Evolutionary conservation across 2,797 vertebrate species (phyloP).

Genomic region (Gymnocypris eckloni): DNA sequence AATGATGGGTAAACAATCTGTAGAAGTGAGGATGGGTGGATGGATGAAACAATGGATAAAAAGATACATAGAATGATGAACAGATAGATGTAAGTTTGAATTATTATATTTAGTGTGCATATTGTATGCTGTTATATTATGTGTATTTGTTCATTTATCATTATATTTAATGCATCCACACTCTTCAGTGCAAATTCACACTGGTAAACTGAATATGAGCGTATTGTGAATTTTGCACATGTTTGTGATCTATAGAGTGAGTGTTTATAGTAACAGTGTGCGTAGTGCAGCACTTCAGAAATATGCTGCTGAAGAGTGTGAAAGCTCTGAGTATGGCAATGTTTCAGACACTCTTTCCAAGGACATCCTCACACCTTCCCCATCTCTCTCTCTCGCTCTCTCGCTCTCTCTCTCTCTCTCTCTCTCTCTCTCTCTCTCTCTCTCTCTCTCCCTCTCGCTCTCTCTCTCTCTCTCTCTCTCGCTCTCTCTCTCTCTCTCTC

Average conservation of each 20-base stretch:
- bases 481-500: no score
- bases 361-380: conserved; percentile 69
- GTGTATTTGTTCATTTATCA: not conserved
- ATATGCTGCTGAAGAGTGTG: conserved; percentile 10
- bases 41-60: not conserved
- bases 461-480: no score
- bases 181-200: not conserved
- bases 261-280: not conserved
- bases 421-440: no score
- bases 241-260: not conserved
- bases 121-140: no score
- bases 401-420: not conserved
- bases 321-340: conserved; percentile 75
- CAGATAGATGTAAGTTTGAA: not conserved
- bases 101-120: no score
- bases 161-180: not conserved
- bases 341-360: conserved; percentile 76
- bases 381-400: not conserved
- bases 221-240: not conserved
- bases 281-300: not conserved
- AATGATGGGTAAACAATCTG: not conserved
- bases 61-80: not conserved
- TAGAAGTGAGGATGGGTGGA: not conserved
- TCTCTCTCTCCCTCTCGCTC: no score
- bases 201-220: not conserved